Evolutionary conservation across 2,113 vertebrate species (phyloP), one percentile per base, ranked within the genome.

Genomic region (Pao palembangensis): DNA sequence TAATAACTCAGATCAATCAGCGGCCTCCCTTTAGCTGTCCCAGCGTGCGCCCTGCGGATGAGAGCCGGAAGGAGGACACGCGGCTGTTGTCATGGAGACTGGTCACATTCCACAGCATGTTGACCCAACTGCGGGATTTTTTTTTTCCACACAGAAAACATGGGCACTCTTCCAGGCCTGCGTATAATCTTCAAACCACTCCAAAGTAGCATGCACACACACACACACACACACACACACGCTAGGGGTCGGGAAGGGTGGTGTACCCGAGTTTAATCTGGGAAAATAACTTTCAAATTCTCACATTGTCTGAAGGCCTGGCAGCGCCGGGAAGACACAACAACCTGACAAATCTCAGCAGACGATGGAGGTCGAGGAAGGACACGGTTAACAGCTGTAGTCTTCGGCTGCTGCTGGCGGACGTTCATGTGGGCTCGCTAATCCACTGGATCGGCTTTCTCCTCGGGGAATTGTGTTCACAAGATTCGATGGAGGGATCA

Each of bases 61-160:
- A 71, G 65, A 71, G 78, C 65, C 42, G 67, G 82, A 83, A 85
- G 73, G 65, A 81, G 63, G 76, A 83, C 67, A 69, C 66, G 63
- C 61, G 65, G 61, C 65, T 49, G 75, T 87, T 76, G 82, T 81
- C 85, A 83, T 81, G 78, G 78, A 83, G 71, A 85, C 73, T 51
- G 55, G 68, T 80, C 75, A 85, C 73, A 74, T 85, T 86, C 84
- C 83, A 69, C 51, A 61, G 81, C 76, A 71, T 53, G 69, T 67
- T 77, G 83, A 84, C 78, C 59, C 25, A 13, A 76, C 79, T 75
- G 67, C 54, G 55, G 61, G 68, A 69, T 68, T 65, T 63, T 69
- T 64, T 48, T 56, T 48, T 23, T 46, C 48, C 20, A 4, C 17
- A 51, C 50, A 73, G 46, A 65, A 64, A 60, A 76, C 64, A 69